Conservation (phyloP, 2,113 vertebrate genomes). For the Equus quagga region DNA sequence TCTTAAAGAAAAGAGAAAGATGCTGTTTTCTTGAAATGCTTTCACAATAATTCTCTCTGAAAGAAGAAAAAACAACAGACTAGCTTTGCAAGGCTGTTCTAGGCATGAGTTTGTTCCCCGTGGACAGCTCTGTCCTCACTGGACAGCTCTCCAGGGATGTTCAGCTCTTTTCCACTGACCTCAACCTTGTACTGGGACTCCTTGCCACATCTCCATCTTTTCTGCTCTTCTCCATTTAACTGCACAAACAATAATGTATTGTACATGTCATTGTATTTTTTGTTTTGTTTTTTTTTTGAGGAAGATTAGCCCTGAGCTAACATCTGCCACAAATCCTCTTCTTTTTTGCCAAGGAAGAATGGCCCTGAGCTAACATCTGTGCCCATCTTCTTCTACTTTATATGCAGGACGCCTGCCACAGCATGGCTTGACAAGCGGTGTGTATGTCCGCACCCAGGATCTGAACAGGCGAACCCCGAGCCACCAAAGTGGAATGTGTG, state of each 20-base stretch:
- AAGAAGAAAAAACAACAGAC: not conserved
- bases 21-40: not conserved
- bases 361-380: no score
- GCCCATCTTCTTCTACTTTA: no score
- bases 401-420: no score
- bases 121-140: not conserved
- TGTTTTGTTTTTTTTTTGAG: no score
- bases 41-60: not conserved
- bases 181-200: not conserved
- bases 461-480: no score
- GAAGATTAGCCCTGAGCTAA: no score
- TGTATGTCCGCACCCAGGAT: no score
- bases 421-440: no score
- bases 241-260: not conserved
- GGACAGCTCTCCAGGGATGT: not conserved
- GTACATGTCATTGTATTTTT: not conserved
- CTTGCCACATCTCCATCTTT: not conserved
- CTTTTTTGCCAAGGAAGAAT: no score
- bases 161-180: not conserved
- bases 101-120: not conserved
- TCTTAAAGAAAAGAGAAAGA: not conserved
- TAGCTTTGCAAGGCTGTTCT: not conserved
- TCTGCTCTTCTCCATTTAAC: fast-evolving
- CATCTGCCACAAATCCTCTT: no score
- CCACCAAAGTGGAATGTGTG: no score